Conservation (phyloP, 1,140 invertebrate genomes). For the Drosophila littoralis region DNA sequence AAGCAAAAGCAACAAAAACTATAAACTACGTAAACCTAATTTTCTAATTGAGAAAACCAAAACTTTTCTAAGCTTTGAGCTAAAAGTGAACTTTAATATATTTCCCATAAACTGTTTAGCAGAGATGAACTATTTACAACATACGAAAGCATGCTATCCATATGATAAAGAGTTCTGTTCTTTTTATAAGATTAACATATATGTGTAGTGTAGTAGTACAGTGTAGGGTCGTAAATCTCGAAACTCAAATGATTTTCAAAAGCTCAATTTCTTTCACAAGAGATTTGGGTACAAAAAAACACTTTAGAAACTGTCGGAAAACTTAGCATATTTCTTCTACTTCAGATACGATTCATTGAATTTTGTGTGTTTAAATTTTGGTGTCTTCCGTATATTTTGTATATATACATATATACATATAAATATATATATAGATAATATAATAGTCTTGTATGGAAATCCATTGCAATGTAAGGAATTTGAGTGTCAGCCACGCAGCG, state of each 20-base stretch:
- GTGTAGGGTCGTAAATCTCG: slow-evolving; percentile 5
- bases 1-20: slow-evolving; percentile 60
- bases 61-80: slow-evolving; percentile 58
- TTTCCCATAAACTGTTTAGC: slow-evolving; percentile 54
- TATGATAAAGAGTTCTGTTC: slow-evolving; percentile 11
- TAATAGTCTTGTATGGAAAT: slow-evolving; percentile 37
- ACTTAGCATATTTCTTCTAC: slow-evolving; percentile 17
- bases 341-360: slow-evolving; percentile 15
- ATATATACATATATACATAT: slow-evolving; percentile 38
- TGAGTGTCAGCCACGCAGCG: slow-evolving; percentile 56
- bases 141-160: neutral
- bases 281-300: slow-evolving; percentile 31
- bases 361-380: slow-evolving; percentile 52
- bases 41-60: slow-evolving; percentile 49
- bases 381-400: slow-evolving; percentile 65
- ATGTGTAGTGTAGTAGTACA: slow-evolving; percentile 34
- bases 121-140: slow-evolving; percentile 60
- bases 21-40: slow-evolving; percentile 38
- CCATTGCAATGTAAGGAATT: slow-evolving; percentile 78
- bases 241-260: neutral
- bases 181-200: slow-evolving; percentile 59
- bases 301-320: slow-evolving; percentile 18
- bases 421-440: slow-evolving; percentile 17
- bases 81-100: slow-evolving; percentile 37
- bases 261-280: slow-evolving; percentile 26